These are phyloP conservation scores for Dicrurus megarhynchus DNA, from an alignment of 2,113 vertebrate species.

Conservation along the genomic window DNA sequence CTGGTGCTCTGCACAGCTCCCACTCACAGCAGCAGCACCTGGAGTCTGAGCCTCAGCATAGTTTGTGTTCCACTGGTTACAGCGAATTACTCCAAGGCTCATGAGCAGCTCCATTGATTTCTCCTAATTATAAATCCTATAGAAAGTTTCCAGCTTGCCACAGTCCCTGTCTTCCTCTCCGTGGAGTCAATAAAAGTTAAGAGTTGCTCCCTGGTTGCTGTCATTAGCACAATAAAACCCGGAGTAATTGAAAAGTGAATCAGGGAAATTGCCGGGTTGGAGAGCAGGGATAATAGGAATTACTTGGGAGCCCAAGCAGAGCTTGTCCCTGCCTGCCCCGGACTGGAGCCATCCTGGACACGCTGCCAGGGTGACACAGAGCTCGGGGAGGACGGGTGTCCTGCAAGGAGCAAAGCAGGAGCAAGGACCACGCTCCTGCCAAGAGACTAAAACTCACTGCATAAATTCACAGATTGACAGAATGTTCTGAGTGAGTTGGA, in stretches of 20 bases:
- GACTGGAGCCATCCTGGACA: background rate
- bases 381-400: background rate
- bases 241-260: constrained; percentile 41
- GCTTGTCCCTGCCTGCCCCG: background rate
- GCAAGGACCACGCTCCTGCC: background rate
- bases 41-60: background rate
- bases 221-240: background rate
- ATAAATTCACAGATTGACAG: background rate
- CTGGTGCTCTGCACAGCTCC: background rate
- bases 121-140: constrained; percentile 48
- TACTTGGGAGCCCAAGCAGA: background rate
- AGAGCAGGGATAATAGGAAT: background rate
- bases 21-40: background rate
- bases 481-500: background rate
- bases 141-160: constrained; percentile 22
- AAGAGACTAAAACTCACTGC: background rate
- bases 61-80: background rate
- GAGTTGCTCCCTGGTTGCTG: constrained; percentile 34
- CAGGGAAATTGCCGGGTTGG: background rate
- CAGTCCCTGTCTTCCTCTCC: background rate
- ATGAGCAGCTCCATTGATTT: constrained; percentile 6
- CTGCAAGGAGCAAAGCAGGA: background rate
- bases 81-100: background rate
- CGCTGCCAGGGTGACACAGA: background rate
- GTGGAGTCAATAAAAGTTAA: constrained; percentile 20